phyloP scores from a whole-genome alignment of 2,113 vertebrate genomes.

The Mustela lutreola region DNA sequence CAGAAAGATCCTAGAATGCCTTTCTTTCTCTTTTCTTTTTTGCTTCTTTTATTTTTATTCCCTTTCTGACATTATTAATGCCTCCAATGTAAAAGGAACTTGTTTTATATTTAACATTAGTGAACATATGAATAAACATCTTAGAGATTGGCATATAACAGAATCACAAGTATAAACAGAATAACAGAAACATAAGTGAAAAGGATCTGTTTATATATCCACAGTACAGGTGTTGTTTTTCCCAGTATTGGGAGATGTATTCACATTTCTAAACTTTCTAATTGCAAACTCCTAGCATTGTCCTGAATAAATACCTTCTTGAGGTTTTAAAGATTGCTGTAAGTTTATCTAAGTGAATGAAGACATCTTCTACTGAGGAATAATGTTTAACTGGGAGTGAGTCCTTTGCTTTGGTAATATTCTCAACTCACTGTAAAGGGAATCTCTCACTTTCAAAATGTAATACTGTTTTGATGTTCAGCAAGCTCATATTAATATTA shows the following conservation, averaged over 20 bases:
- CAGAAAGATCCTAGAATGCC: not conserved
- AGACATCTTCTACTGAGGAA: constrained; percentile 56
- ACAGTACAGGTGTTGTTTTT: not conserved
- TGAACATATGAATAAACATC: not conserved
- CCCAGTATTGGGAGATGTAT: not conserved
- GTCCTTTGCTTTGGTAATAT: constrained; percentile 54
- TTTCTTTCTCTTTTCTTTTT: not conserved
- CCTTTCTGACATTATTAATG: not conserved
- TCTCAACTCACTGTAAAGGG: not conserved
- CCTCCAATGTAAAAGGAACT: not conserved
- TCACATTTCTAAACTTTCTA: constrained; percentile 63
- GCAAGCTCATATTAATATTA: constrained; percentile 61
- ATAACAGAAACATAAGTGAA: not conserved
- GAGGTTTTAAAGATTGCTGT: constrained; percentile 35
- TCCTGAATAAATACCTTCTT: constrained; percentile 49
- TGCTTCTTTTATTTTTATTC: not conserved
- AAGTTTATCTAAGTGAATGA: constrained; percentile 18
- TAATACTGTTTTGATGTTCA: constrained; percentile 27
- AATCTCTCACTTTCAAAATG: constrained; percentile 51
- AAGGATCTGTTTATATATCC: not conserved
- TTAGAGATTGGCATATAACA: not conserved
- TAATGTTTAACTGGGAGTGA: constrained; percentile 62
- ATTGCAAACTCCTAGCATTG: not conserved
- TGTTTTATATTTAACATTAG: not conserved
- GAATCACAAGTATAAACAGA: not conserved